A percentile compares a stretch with the other conserved stretches of the same genome.
These are phyloP conservation scores for Nycticebus coucang DNA, from an alignment of 2,113 vertebrate genomes.

Conservation along the genomic window DNA sequence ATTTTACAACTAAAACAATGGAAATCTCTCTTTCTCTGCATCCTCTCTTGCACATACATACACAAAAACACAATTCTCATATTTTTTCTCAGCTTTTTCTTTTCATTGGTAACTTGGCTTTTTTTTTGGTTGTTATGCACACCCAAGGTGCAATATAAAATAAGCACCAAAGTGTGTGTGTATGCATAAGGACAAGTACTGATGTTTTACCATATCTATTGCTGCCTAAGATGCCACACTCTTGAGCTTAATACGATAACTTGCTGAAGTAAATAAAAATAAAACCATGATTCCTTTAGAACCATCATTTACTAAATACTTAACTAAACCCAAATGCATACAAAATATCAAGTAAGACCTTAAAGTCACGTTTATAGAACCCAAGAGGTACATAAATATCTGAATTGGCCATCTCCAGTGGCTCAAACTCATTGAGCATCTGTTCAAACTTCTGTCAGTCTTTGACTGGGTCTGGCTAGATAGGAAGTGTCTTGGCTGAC, in stretches of 20 bases:
- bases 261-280: slow-evolving; percentile 58
- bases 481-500: slow-evolving; percentile 19
- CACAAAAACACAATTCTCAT: neutral
- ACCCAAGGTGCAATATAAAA: neutral
- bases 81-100: neutral
- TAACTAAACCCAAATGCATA: slow-evolving; percentile 39
- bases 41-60: neutral
- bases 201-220: neutral
- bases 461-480: neutral
- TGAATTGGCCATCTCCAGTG: neutral
- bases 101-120: neutral
- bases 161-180: neutral
- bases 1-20: slow-evolving; percentile 27
- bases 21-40: neutral
- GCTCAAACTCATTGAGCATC: neutral
- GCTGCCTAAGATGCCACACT: neutral
- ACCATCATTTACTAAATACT: slow-evolving; percentile 42
- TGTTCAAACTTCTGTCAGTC: slow-evolving; percentile 28
- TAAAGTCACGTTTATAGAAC: slow-evolving; percentile 13
- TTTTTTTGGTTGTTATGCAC: neutral
- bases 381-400: neutral
- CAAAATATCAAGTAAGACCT: neutral
- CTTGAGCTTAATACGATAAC: slow-evolving; percentile 7
- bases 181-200: neutral
- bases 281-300: neutral